phyloP scores from a whole-genome alignment of 2,888 invertebrate genomes.

The Bombyx huttoni region DNA sequence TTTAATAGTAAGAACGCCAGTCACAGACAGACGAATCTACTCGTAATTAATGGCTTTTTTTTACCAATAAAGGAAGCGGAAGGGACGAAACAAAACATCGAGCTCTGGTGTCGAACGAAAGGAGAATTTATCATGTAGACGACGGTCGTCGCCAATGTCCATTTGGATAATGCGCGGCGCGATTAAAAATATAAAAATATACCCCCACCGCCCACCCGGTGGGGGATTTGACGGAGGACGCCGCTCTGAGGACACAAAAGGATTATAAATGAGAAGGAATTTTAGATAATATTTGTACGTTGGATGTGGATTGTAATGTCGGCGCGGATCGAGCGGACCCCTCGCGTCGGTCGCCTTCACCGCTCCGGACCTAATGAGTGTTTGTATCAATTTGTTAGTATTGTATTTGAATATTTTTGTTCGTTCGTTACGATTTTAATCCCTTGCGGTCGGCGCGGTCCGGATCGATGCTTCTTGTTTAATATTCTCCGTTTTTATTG shows the following conservation, averaged over 20 bases:
- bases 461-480: conserved; percentile 62
- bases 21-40: conserved; percentile 63
- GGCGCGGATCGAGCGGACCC: conserved; percentile 25
- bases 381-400: conserved; percentile 74
- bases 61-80: conserved; percentile 52
- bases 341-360: conserved; percentile 39
- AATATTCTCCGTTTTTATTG: conserved; percentile 42
- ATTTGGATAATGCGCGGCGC: conserved; percentile 73
- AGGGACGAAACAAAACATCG: conserved; percentile 60
- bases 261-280: conserved; percentile 75
- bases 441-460: conserved; percentile 50
- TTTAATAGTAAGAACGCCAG: conserved; percentile 60
- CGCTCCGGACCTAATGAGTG: conserved; percentile 67
- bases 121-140: conserved; percentile 71
- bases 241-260: conserved; percentile 72
- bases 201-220: conserved; percentile 43
- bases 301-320: conserved; percentile 71
- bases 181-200: conserved; percentile 72
- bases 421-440: conserved; percentile 69
- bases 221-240: conserved; percentile 63
- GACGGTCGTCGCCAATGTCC: conserved; percentile 70
- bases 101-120: conserved; percentile 66
- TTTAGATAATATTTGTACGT: conserved; percentile 74
- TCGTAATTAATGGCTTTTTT: conserved; percentile 63
- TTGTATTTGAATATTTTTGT: conserved; percentile 72